phyloP scores from a whole-genome alignment of 2,888 invertebrate species.

The Tolmerus cingulatus region DNA sequence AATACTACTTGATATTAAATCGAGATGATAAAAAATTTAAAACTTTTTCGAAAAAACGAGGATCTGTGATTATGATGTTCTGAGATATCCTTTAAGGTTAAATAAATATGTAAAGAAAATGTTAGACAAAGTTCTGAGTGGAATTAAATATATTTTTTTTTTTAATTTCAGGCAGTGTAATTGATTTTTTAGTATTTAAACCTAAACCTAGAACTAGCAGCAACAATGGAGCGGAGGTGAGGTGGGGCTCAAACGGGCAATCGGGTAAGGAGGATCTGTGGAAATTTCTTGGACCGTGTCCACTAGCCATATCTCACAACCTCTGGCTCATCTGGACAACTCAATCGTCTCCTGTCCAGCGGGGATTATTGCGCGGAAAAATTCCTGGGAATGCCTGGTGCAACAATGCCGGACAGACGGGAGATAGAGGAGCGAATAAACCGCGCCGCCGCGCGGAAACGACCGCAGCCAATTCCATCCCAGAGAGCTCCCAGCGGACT shows the following conservation, averaged over 20 bases:
- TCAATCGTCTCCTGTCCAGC: constrained; percentile 21
- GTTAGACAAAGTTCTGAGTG: too few species aligned
- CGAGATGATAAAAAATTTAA: too few species aligned
- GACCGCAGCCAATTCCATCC: constrained; percentile 19
- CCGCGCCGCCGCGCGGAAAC: background rate
- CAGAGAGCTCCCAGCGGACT: background rate
- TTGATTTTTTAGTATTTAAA: background rate
- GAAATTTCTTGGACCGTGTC: constrained; percentile 5
- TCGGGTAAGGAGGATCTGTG: background rate
- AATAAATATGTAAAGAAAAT: too few species aligned
- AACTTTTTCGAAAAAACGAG: too few species aligned
- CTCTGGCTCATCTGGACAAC: constrained; percentile 25
- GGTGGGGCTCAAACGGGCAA: background rate
- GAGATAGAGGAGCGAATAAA: constrained; percentile 18
- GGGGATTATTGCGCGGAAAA: background rate
- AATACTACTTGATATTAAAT: too few species aligned
- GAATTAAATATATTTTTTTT: too few species aligned
- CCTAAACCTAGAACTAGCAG: background rate
- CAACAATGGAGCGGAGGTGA: background rate
- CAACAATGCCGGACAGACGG: constrained; percentile 11
- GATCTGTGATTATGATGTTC: too few species aligned
- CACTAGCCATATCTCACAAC: constrained; percentile 8
- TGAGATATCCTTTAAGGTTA: too few species aligned
- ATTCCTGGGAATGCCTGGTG: constrained; percentile 1
- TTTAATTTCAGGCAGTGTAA: too few species aligned